Conservation (phyloP, 2,888 invertebrate species). For the Trisateles emortualis region DNA sequence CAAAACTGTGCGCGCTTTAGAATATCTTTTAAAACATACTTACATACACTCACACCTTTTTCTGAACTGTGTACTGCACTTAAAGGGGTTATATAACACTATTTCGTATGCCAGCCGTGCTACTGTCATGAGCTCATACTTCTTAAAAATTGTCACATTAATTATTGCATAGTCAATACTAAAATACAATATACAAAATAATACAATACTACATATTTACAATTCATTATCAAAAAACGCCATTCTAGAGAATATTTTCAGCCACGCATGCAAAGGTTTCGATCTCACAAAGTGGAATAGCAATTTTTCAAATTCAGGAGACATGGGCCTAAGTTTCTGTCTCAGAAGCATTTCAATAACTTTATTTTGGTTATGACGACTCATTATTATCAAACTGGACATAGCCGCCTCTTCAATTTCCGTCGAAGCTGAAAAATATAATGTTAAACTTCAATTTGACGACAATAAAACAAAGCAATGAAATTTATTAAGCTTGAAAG, state of each 20-base stretch:
- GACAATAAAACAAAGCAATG: too few relatives aligned
- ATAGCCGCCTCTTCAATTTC: slow-evolving; percentile 72
- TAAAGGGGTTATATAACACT: neutral
- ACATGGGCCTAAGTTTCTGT: slow-evolving; percentile 65
- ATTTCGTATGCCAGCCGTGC: neutral
- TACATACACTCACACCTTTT: too few relatives aligned
- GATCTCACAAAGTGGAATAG: slow-evolving; percentile 65
- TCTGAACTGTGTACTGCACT: neutral
- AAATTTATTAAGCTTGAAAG: too few relatives aligned
- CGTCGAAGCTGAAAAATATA: slow-evolving; percentile 64
- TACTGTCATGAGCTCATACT: neutral
- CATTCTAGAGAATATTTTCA: slow-evolving; percentile 50
- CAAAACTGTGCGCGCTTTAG: too few relatives aligned
- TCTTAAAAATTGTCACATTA: neutral
- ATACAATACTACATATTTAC: neutral
- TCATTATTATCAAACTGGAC: slow-evolving; percentile 69
- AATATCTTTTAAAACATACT: too few relatives aligned
- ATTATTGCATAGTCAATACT: neutral
- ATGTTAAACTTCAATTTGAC: too few relatives aligned
- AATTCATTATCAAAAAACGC: neutral
- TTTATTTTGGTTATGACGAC: slow-evolving; percentile 61
- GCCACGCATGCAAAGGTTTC: slow-evolving; percentile 68
- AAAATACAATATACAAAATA: neutral
- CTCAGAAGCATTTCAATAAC: slow-evolving; percentile 62
- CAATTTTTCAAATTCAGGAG: slow-evolving; percentile 60